Evolutionary conservation across 1,140 invertebrate genomes (phyloP).

Genomic region (Himalopsyche phryganea): DNA sequence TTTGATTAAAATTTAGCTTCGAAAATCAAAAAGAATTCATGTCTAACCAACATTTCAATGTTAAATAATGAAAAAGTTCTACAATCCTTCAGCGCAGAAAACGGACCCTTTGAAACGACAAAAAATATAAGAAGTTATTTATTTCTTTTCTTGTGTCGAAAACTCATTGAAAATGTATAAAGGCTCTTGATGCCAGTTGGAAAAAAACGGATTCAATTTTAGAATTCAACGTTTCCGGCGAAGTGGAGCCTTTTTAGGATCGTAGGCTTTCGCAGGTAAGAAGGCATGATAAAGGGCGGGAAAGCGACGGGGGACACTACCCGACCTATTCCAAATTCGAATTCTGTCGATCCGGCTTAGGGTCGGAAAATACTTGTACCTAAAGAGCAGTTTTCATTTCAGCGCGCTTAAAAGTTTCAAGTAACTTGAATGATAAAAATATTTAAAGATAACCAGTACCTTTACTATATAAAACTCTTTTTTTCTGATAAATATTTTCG

Average conservation of each 20-base stretch:
- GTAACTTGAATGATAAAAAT: no score
- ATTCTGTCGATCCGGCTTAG: constrained; percentile 34
- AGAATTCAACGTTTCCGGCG: constrained; percentile 26
- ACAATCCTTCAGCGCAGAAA: no score
- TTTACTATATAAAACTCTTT: no score
- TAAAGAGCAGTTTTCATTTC: no score
- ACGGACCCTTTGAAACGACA: background rate
- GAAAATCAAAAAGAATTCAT: no score
- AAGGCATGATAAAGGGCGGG: constrained; percentile 12
- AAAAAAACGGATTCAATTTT: constrained; percentile 31
- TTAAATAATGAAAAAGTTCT: no score
- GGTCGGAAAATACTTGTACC: constrained; percentile 28
- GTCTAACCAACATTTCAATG: no score
- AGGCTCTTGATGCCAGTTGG: constrained; percentile 10
- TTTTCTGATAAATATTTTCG: no score
- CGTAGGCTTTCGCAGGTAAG: constrained; percentile 11
- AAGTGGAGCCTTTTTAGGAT: constrained; percentile 3
- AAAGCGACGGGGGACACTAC: constrained; percentile 16
- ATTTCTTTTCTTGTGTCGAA: background rate
- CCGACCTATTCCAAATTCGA: constrained; percentile 31
- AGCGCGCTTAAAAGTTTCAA: no score
- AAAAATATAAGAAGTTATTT: background rate
- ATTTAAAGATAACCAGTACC: no score
- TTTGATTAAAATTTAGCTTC: no score
- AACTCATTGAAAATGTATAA: no score